These are phyloP conservation scores for Brachypalpus laphriformis DNA, from an alignment of 2,888 invertebrate species.

Conservation along the genomic window DNA sequence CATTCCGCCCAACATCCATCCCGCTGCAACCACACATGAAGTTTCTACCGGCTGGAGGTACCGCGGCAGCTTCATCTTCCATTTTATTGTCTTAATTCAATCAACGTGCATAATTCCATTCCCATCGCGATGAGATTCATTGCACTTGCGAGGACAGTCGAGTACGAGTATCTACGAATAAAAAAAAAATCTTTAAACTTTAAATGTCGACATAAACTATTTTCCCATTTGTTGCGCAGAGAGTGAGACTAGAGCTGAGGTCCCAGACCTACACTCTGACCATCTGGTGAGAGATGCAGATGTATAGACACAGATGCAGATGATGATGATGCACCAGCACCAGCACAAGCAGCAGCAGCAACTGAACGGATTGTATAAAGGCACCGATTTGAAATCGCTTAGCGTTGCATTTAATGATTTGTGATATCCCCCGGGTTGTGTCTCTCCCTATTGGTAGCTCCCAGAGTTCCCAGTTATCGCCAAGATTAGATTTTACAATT, in stretches of 20 bases:
- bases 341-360: background rate
- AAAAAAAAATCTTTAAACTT: constrained; percentile 55
- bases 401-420: constrained; percentile 70
- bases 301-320: constrained; percentile 50
- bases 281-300: constrained; percentile 71
- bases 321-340: constrained; percentile 40
- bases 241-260: constrained; percentile 39
- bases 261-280: constrained; percentile 58
- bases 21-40: constrained; percentile 60
- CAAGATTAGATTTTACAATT: constrained; percentile 47
- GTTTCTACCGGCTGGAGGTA: constrained; percentile 41
- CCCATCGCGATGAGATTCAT: constrained; percentile 42
- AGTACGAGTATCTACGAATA: background rate
- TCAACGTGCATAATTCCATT: constrained; percentile 72
- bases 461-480: constrained; percentile 42
- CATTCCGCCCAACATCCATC: constrained; percentile 56
- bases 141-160: constrained; percentile 26
- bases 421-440: constrained; percentile 65
- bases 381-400: constrained; percentile 71
- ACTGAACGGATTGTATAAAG: constrained; percentile 28
- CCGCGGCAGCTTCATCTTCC: constrained; percentile 44
- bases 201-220: constrained; percentile 74
- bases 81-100: constrained; percentile 75
- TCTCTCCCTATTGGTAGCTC: constrained; percentile 31
- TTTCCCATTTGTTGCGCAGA: constrained; percentile 66